A percentile compares a stretch with the other conserved stretches of the same genome.
Evolutionary conservation across 2,888 invertebrate genomes (phyloP).

Genomic region (Neocrepidodera transversa): DNA sequence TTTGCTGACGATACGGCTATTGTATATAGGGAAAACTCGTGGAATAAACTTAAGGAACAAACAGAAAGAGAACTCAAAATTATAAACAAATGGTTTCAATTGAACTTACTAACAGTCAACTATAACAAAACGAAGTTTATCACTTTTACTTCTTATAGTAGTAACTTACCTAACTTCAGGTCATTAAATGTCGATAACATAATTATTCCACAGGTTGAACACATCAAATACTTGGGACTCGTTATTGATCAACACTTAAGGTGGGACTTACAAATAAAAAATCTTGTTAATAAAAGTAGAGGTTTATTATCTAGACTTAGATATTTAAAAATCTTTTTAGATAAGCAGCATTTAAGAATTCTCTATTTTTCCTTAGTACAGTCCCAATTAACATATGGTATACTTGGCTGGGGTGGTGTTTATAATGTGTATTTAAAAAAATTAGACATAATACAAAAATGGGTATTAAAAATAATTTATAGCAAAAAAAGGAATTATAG

Average conservation of each 20-base stretch:
- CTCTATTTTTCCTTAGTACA: neutral
- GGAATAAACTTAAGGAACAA: neutral
- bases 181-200: neutral
- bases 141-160: neutral
- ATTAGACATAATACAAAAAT: neutral
- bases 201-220: neutral
- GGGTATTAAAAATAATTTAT: neutral
- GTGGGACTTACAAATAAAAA: constrained; percentile 11
- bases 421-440: too few relatives aligned
- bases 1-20: neutral
- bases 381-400: neutral
- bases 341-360: neutral
- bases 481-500: too few relatives aligned
- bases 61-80: neutral
- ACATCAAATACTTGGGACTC: constrained; percentile 2
- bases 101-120: neutral
- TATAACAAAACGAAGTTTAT: neutral
- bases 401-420: too few relatives aligned
- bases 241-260: constrained; percentile 6
- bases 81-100: neutral
- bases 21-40: neutral
- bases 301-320: neutral
- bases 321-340: neutral
- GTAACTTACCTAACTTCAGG: neutral
- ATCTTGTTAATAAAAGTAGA: neutral